These are phyloP conservation scores for Rhagophthalmus giganteus DNA, from an alignment of 2,888 invertebrate species.

Conservation along the genomic window DNA sequence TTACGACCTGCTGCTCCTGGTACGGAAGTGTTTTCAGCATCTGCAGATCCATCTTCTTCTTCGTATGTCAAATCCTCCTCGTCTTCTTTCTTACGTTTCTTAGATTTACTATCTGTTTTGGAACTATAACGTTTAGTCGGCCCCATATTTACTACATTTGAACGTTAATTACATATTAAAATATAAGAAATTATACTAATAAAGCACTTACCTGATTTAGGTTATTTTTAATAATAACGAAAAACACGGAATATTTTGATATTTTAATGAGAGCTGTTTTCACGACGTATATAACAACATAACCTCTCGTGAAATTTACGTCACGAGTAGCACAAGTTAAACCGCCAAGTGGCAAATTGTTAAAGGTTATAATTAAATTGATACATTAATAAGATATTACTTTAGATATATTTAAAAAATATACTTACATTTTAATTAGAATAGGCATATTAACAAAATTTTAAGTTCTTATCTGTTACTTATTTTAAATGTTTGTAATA, in stretches of 20 bases:
- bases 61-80: conserved; percentile 52
- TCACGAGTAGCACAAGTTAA: too few relatives aligned
- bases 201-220: too few relatives aligned
- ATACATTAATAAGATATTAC: not conserved
- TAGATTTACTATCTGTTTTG: conserved; percentile 55
- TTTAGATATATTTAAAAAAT: not conserved
- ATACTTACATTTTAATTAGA: conserved; percentile 39
- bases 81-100: conserved; percentile 60
- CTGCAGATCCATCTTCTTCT: conserved; percentile 58
- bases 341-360: too few relatives aligned
- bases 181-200: too few relatives aligned
- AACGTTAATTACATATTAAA: too few relatives aligned
- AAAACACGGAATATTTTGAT: too few relatives aligned
- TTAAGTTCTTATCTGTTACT: not conserved
- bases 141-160: conserved; percentile 49
- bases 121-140: conserved; percentile 56
- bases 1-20: conserved; percentile 86
- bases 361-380: too few relatives aligned
- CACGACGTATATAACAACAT: too few relatives aligned
- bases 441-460: conserved; percentile 34
- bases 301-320: too few relatives aligned
- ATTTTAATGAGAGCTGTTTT: too few relatives aligned
- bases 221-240: too few relatives aligned
- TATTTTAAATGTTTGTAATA: too few relatives aligned
- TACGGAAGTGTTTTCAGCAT: conserved; percentile 61